Base-by-base conservation (phyloP, 2,113 vertebrate species). In the Engystomops pustulosus region DNA sequence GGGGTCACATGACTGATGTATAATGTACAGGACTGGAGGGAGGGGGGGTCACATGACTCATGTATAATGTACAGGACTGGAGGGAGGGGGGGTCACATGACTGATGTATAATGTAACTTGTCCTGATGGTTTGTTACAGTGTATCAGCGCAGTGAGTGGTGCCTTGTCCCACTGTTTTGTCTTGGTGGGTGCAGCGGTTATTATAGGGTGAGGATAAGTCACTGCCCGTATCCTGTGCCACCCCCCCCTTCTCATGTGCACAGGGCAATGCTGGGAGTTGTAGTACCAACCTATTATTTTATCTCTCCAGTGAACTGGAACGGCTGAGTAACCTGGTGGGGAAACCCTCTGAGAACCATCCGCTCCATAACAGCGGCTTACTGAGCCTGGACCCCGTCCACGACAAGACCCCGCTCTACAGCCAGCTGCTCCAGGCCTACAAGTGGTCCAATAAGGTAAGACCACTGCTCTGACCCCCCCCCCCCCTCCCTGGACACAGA, bases 361-460 rank as follows among this genome's bases (percentile, higher is more conserved):
- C 98, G 0, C 93, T 99, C 12, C 98, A 99, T 81, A 99, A 99
- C 88, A 98, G 97, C 0, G 98, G 98, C 0, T 90, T 99, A 8
- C 86, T 99, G 62, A 99, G 98, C 87, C 90, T 99, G 10, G 98
- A 99, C 87, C 98, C 98, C 0, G 98, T 99, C 69, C 98, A 99
- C 87, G 98, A 99, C 90, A 99, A 99, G 88, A 99, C 98, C 0
- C 98, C 98, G 3, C 91, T 99, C 0, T 99, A 99, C 88, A 98
- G 97, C 34, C 98, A 99, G 30, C 96, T 99, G 18, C 96, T 99
- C 3, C 98, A 99, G 86, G 98, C 98, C 0, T 99, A 99, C 87
- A 99, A 99, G 45, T 99, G 98, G 98, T 99, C 98, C 18, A 99
- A 99, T 89, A 99, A 99, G 96, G 98, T 99, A 92, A 88, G 86